A percentile compares a stretch with the other conserved stretches of the same genome.
phyloP scores from a whole-genome alignment of 2,888 invertebrate genomes.

The Xanthorhoe designata region DNA sequence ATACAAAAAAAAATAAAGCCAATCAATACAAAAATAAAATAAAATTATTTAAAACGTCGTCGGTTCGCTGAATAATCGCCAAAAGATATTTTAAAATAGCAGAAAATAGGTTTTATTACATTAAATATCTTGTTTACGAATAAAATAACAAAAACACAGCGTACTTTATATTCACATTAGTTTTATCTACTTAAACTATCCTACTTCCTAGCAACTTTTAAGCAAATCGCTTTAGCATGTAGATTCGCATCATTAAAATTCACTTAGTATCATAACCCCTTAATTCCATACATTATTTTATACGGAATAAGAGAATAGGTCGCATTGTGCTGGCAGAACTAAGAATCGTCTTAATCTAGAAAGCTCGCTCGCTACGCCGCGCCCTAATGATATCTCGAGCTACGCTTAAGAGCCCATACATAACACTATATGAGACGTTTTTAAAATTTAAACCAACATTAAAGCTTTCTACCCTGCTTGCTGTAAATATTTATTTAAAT shows the following conservation, averaged over 20 bases:
- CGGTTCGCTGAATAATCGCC: too few relatives aligned
- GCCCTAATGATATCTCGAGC: slow-evolving; percentile 83
- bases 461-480: slow-evolving; percentile 80
- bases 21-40: too few relatives aligned
- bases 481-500: slow-evolving; percentile 84
- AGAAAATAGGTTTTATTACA: too few relatives aligned
- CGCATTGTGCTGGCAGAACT: slow-evolving; percentile 64
- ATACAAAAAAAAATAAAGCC: too few relatives aligned
- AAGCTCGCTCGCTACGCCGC: slow-evolving; percentile 65
- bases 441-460: slow-evolving; percentile 83
- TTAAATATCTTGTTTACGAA: too few relatives aligned
- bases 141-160: background rate
- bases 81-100: too few relatives aligned
- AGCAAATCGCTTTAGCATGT: slow-evolving; percentile 10
- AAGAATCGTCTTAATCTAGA: slow-evolving; percentile 77
- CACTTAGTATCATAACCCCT: slow-evolving; percentile 40
- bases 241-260: slow-evolving; percentile 43
- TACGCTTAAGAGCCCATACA: slow-evolving; percentile 82
- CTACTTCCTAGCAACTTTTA: background rate
- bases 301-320: slow-evolving; percentile 55
- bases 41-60: too few relatives aligned
- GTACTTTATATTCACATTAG: background rate
- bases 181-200: background rate
- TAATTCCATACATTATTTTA: slow-evolving; percentile 25
- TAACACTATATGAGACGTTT: slow-evolving; percentile 84